Conservation (phyloP, 2,888 invertebrate species). For the Biston stratarius region DNA sequence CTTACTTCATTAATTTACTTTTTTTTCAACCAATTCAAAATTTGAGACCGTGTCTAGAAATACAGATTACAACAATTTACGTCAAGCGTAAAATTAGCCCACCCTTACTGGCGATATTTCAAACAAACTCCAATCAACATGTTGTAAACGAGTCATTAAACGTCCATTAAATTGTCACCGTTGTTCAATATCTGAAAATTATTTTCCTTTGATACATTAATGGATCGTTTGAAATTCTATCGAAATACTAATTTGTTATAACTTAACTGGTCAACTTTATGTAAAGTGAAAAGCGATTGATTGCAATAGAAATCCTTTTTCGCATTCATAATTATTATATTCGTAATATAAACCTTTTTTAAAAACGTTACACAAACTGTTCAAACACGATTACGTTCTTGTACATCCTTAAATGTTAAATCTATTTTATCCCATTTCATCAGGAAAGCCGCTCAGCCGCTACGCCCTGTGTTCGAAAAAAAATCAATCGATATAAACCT, state of each 20-base stretch:
- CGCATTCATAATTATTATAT: no score
- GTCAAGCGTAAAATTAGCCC: constrained; percentile 1
- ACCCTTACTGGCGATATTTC: constrained; percentile 11
- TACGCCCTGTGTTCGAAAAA: constrained; percentile 1
- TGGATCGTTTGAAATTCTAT: constrained; percentile 38
- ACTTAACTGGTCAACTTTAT: neutral
- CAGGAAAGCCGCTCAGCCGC: constrained; percentile 2
- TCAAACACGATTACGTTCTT: neutral
- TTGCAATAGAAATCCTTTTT: neutral
- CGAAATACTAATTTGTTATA: neutral
- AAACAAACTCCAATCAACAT: constrained; percentile 27
- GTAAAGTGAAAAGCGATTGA: neutral
- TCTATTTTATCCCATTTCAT: constrained; percentile 8
- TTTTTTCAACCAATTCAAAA: no score
- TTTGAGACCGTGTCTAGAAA: neutral
- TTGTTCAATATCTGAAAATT: constrained; percentile 47
- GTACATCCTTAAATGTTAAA: constrained; percentile 4
- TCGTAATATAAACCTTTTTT: no score
- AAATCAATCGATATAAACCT: constrained; percentile 43
- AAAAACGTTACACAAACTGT: no score
- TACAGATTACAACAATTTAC: neutral
- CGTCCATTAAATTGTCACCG: constrained; percentile 51
- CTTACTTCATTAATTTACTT: no score
- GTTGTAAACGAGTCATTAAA: constrained; percentile 40
- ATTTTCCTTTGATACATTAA: constrained; percentile 55